Conservation (phyloP, 2,888 invertebrate species). For the Drosophila kanekoi region DNA sequence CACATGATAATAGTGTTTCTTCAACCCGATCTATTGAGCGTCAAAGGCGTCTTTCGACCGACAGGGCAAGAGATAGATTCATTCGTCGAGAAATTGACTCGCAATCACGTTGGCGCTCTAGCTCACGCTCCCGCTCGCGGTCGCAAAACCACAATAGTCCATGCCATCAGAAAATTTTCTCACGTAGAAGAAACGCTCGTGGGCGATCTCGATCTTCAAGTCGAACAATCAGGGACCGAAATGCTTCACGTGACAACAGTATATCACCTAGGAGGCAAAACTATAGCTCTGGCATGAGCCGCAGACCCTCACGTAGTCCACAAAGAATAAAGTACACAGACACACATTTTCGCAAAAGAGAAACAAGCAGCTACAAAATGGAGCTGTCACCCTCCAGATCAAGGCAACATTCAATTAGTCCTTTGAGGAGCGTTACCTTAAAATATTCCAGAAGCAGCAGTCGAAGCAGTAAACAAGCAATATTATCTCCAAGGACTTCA, state of each 20-base stretch:
- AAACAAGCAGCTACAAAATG: too few relatives aligned
- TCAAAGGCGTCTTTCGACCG: not conserved
- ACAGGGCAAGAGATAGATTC: not conserved
- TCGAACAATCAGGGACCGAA: not conserved
- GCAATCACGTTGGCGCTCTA: not conserved
- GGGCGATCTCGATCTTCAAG: not conserved
- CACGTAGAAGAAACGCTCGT: not conserved
- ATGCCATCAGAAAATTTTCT: not conserved
- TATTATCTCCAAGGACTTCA: not conserved
- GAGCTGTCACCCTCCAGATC: too few relatives aligned
- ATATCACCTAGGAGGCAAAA: slow-evolving; percentile 1
- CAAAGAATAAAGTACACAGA: not conserved
- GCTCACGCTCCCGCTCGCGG: not conserved
- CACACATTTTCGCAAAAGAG: too few relatives aligned
- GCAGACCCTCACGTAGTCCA: not conserved
- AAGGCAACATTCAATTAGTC: not conserved
- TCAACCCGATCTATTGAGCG: not conserved
- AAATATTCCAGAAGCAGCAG: not conserved
- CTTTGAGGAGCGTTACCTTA: not conserved
- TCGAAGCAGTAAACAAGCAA: not conserved
- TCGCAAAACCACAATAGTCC: not conserved
- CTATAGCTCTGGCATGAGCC: not conserved
- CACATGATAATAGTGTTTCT: not conserved
- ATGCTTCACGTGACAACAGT: not conserved
- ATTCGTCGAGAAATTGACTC: not conserved